phyloP scores from a whole-genome alignment of 1,140 invertebrate genomes.

The Drosophila ficusphila region DNA sequence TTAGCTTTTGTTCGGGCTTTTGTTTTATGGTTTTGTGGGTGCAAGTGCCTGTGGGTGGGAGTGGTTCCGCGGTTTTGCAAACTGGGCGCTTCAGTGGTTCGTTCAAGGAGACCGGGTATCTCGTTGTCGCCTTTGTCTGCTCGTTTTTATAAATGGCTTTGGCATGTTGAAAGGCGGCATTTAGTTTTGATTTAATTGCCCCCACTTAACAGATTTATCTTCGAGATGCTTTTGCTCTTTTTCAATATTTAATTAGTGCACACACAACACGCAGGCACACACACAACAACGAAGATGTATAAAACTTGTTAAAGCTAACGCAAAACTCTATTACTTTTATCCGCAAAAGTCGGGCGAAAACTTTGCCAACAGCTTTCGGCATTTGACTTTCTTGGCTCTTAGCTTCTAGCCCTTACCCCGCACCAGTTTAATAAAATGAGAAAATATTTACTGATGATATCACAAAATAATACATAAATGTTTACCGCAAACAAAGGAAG shows the following conservation, averaged over 20 bases:
- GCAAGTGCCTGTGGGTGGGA: conserved; percentile 49
- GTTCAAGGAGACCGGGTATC: background rate
- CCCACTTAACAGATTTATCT: conserved; percentile 76
- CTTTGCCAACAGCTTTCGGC: conserved; percentile 55
- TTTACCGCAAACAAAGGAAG: conserved; percentile 58
- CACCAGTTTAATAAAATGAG: conserved; percentile 32
- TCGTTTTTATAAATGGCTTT: conserved; percentile 64
- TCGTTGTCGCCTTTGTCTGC: conserved; percentile 24
- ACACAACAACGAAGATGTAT: background rate
- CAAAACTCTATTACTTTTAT: conserved; percentile 31
- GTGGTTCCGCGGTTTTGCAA: conserved; percentile 12
- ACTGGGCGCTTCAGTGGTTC: conserved; percentile 1
- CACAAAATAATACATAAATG: conserved; percentile 60
- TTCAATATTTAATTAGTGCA: conserved; percentile 57
- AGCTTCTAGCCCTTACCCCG: too few relatives aligned
- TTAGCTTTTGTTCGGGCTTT: conserved; percentile 83
- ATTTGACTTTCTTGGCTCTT: conserved; percentile 23
- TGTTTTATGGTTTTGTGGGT: conserved; percentile 81
- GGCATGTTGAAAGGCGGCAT: conserved; percentile 64
- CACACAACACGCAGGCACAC: conserved; percentile 2
- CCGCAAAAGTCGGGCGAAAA: conserved; percentile 39
- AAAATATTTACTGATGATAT: conserved; percentile 70
- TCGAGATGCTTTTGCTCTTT: conserved; percentile 42
- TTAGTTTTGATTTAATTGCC: conserved; percentile 79
- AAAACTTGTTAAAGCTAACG: conserved; percentile 26